Base-by-base conservation (phyloP, 2,797 vertebrate species). In the Phataginus tetradactyla region DNA sequence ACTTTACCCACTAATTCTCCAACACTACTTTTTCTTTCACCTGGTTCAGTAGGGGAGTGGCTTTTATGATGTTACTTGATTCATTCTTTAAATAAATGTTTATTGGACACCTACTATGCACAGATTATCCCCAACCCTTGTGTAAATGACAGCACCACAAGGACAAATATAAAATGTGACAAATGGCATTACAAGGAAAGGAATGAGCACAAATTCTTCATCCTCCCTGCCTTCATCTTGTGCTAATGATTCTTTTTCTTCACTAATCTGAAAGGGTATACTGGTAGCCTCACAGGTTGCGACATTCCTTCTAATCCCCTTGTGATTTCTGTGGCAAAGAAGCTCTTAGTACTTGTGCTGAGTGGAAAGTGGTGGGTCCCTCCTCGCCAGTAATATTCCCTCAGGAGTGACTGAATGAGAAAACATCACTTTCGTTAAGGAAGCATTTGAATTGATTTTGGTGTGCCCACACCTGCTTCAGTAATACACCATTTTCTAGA, bases 371-470 rank as follows among this genome's bases (percentile, higher is more conserved):
- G 1, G 57, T 83, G 8, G n/a, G 25, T 61, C 5, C 25, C 53
- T 88, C 25, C 34, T 74, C 9, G 1, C 17, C 39, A 7, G 74
- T 39, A 55, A 68, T 51, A 79, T 75, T 81, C 17, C 64, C 32
- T 37, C 55, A 66, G 4, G 49, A 17, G 27, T 25, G 68, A 81
- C 69, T 72, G 64, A 93, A 87, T 85, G 29, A 68, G 66, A 86
- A 97, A 94, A 45, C 12, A 69, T 11, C 20, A 61, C 51, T 95
- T 94, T 37, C 53, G 11, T 83, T 15, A 79, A 86, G 79, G 45
- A 94, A 87, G 18, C 25, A 53, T 91, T 92, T 91, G 49, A 84
- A 85, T 92, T 93, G 78, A 95, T 84, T 96, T 64, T 87, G 25
- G 29, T 92, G 37, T 23, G 21, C 45, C 15, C 7, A 55, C 74